Conservation (phyloP, 1,140 invertebrate genomes). For the Riptortus pedestris region DNA sequence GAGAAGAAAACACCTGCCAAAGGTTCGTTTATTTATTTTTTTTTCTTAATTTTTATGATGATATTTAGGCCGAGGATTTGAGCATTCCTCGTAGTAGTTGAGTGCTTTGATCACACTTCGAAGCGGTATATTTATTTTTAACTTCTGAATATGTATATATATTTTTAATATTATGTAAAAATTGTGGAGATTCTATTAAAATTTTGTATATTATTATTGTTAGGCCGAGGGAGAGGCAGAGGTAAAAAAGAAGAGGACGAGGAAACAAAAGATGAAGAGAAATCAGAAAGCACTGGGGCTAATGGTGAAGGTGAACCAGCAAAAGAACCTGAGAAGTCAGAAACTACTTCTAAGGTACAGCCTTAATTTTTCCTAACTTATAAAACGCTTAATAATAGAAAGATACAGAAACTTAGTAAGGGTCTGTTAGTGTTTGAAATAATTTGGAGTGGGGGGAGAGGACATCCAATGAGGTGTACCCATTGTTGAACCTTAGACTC, state of each 20-base stretch:
- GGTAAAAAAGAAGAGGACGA: constrained; percentile 41
- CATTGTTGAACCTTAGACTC: too few species aligned
- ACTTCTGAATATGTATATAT: not conserved
- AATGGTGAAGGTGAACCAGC: constrained; percentile 32
- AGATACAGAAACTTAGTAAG: too few species aligned
- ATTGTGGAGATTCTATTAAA: not conserved
- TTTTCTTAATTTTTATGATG: constrained; percentile 2
- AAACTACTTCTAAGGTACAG: constrained; percentile 10
- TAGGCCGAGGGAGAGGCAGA: constrained; percentile 36
- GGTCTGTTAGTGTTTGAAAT: too few species aligned
- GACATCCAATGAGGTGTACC: too few species aligned
- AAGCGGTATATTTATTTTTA: not conserved
- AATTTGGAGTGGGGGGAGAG: too few species aligned
- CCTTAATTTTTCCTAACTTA: too few species aligned
- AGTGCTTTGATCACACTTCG: constrained; percentile 7
- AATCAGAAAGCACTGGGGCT: constrained; percentile 30
- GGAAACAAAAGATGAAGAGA: constrained; percentile 34
- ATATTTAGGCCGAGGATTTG: constrained; percentile 19
- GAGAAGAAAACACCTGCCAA: constrained; percentile 38
- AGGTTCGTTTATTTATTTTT: constrained; percentile 25
- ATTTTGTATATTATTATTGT: not conserved
- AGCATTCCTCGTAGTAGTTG: not conserved
- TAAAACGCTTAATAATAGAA: too few species aligned
- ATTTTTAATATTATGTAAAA: not conserved
- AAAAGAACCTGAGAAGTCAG: constrained; percentile 31